phyloP scores from a whole-genome alignment of 2,888 invertebrate genomes.

The Lasioglossum figueresi region DNA sequence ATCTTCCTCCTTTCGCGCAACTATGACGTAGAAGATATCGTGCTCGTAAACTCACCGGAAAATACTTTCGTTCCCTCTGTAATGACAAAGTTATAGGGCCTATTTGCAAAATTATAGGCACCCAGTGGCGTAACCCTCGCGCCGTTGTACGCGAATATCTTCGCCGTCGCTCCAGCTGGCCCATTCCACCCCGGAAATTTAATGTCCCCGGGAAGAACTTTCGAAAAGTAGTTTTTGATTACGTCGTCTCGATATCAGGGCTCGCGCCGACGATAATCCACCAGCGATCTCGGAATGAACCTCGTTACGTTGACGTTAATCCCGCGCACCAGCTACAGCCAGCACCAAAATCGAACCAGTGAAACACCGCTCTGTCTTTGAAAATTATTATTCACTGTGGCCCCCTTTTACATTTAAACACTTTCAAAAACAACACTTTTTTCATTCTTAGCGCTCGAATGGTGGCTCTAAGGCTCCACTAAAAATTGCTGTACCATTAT shows the following conservation, averaged over 20 bases:
- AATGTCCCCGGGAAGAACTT: constrained; percentile 41
- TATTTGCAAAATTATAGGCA: constrained; percentile 57
- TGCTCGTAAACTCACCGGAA: constrained; percentile 25
- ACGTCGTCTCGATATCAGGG: constrained; percentile 13
- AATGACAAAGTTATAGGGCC: constrained; percentile 61
- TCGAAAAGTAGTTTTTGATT: constrained; percentile 42
- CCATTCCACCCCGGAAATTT: constrained; percentile 35
- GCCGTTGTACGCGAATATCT: constrained; percentile 32
- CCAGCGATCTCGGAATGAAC: not conserved
- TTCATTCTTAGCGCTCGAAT: no score
- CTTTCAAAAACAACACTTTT: no score
- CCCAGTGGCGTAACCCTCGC: constrained; percentile 47
- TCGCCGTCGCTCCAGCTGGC: constrained; percentile 35
- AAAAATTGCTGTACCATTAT: no score
- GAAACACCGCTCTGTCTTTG: not conserved
- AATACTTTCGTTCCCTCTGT: constrained; percentile 49
- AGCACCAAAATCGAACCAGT: not conserved
- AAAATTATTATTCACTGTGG: not conserved
- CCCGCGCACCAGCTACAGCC: not conserved
- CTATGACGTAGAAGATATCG: constrained; percentile 32
- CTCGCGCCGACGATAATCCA: not conserved
- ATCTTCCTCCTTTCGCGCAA: constrained; percentile 14
- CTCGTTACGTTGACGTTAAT: not conserved
- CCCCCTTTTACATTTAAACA: no score
- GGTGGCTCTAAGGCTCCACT: no score